Evolutionary conservation across 1,140 invertebrate species (phyloP), one percentile per base, ranked within the genome.

Genomic region (Drosophila watanabei): DNA sequence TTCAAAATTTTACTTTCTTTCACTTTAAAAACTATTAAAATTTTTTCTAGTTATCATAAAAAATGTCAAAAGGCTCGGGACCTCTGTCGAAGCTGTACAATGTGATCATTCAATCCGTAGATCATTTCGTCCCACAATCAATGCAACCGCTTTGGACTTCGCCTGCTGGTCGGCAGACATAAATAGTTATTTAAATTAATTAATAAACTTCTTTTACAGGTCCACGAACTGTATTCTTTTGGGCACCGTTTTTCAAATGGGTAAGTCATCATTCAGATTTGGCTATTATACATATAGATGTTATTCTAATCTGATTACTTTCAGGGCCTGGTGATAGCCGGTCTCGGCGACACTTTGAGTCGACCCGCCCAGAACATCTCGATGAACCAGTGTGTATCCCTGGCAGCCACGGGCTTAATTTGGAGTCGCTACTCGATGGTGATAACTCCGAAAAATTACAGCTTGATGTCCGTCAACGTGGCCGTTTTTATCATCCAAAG

Each of bases 401-500:
- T 89, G 30, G 65, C 81, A 4, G 7, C 24, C 9, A 85, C 86
- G 2, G 75, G 81, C 0, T 10, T 89, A 14, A 64, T 89, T 52
- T 89, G 86, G 86, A 75, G 72, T 5, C 79, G 86, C 2, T 89
- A 77, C 35, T 89, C 86, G 4, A 13, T 85, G 39, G 86, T 89
- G 0, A 90, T 89, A 14, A 80, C 30, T 24, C 86, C 86, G 5
- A 90, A 72, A n/a, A 89, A 89, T 37, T 90, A 85, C 20, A 90
- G 43, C 18, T 46, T 85, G 11, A 28, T 85, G 4, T 48, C 75
- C 0, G 86, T 82, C 7, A 89, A 89, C 39, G 0, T 89, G 2
- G 79, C 78, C 9, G 75, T 89, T 8, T 62, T 73, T 2, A 0
- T 70, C 2, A 82, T 83, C 2, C 85, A 89, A 24, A 46, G 46